Evolutionary conservation across 2,888 invertebrate genomes (phyloP).

Genomic region (Abscondita cerata): DNA sequence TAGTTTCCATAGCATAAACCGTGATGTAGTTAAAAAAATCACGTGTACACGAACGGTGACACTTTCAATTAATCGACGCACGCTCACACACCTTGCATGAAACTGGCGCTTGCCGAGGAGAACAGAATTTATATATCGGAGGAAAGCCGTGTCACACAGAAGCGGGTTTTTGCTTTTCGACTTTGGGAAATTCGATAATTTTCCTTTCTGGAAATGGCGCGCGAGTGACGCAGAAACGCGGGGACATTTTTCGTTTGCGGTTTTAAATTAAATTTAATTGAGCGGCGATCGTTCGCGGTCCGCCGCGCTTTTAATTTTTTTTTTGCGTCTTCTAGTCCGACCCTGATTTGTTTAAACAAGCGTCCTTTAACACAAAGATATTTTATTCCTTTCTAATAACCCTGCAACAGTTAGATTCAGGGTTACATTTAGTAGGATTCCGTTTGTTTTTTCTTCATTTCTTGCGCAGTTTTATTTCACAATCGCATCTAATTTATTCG

Average conservation of each 20-base stretch:
- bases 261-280: background rate
- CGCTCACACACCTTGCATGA: slow-evolving; percentile 19
- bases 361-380: slow-evolving; percentile 6
- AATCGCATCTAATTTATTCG: too few species aligned
- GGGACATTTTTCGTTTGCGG: background rate
- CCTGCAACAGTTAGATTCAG: background rate
- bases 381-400: slow-evolving; percentile 5
- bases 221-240: background rate
- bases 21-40: background rate
- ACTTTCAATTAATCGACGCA: slow-evolving; percentile 7
- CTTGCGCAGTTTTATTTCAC: too few species aligned
- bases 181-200: slow-evolving; percentile 27
- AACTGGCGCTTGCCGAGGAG: slow-evolving; percentile 35
- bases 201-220: background rate
- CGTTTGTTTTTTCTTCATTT: background rate
- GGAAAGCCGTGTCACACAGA: slow-evolving; percentile 30
- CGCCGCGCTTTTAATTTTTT: too few species aligned
- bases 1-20: slow-evolving; percentile 6
- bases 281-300: too few species aligned
- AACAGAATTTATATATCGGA: slow-evolving; percentile 33
- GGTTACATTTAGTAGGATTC: slow-evolving; percentile 2
- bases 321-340: background rate
- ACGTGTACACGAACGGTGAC: slow-evolving; percentile 18
- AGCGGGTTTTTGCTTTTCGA: slow-evolving; percentile 22
- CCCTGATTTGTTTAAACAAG: slow-evolving; percentile 4